Base-by-base conservation (phyloP, 2,888 invertebrate genomes). In the Ophion ellenae region DNA sequence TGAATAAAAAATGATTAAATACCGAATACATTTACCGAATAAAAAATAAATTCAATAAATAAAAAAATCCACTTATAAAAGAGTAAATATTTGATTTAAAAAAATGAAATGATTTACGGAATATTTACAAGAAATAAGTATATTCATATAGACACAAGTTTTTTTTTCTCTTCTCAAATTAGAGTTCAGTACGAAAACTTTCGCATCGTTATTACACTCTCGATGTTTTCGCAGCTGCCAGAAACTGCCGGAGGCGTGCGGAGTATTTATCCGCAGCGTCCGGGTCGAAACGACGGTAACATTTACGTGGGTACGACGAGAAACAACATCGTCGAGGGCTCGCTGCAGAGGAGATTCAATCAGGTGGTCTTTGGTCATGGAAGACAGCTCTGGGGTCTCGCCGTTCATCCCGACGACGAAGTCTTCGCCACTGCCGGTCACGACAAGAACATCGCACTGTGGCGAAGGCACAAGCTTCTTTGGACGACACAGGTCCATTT, bases 341-440 rank as follows among this genome's bases (percentile, higher is more conserved):
- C 98, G 0, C 94, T 98, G 78, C 98, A 98, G 92, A 95, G 98
- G 88, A 95, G 98, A 91, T 99, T 99, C 93, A 97, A 97, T 91
- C 92, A 97, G 96, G 96, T 98, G 47, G 96, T 98, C 53, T 97
- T 98, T 93, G 98, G 98, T 0, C 98, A 98, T 93, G 97, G 97
- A 77, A 96, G 98, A 82, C 97, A 97, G 93, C 95, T 98, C 4
- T 97, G 97, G 96, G 98, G 98, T 0, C 94, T 98, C 81, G 97
- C 98, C 3, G 97, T 98, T 2, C 98, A 98, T 94, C 98, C 98
- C 0, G 97, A 98, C 89, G 98, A 98, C 91, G 98, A 98, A 94
- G 96, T 98, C 88, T 98, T 98, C 92, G 98, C 98, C 0, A 98
- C 98, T 0, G 98, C 98, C 0, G 98, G 98, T 0, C 97, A 97